Evolutionary conservation across 1,140 invertebrate species (phyloP), one percentile per base, ranked within the genome.

Genomic region (Calycopis cecrops): DNA sequence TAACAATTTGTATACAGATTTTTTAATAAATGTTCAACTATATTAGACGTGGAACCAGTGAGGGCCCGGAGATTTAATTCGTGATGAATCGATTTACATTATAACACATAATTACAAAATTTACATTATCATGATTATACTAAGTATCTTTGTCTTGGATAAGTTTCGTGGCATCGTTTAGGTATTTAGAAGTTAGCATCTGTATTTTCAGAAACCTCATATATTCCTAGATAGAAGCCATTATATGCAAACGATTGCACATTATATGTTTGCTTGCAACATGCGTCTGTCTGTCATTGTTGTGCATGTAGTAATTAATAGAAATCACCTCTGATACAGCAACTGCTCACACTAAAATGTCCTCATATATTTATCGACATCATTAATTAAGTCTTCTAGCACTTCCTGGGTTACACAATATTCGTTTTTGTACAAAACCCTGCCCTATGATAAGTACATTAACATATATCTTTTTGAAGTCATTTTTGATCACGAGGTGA

Each of bases 361-460:
- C 77, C 77, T 80, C 67, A 64, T 73, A 68, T 65, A 77, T 76
- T 69, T 59, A 67, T 82, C 69, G 68, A 70, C 48, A 52, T 76
- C 69, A 76, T 65, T 69, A 59, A 65, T 71, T 76, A 73, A 71
- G 79, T 85, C 81, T 87, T 84, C 80, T 64, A 83, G 82, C 80
- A 77, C 80, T 79, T 77, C 79, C 74, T 78, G 81, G 84, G 79
- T 71, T 63, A 73, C 58, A 74, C 75, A 61, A 62, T 65, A 70
- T 73, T 71, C 55, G 65, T 69, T 66, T 65, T 64, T 54, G 59
- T 66, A 60, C 64, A 67, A 52, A 63, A 60, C 53, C 56, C 65
- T 52, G 52, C 42, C 56, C 50, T 44, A 16, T 44, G 40, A 16
- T 28, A 28, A 44, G 17, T 44, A 16, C 40, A 44, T 44, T 44